Evolutionary conservation across 1,140 invertebrate species (phyloP), one percentile per base, ranked within the genome.

Genomic region (Asobara japonica): DNA sequence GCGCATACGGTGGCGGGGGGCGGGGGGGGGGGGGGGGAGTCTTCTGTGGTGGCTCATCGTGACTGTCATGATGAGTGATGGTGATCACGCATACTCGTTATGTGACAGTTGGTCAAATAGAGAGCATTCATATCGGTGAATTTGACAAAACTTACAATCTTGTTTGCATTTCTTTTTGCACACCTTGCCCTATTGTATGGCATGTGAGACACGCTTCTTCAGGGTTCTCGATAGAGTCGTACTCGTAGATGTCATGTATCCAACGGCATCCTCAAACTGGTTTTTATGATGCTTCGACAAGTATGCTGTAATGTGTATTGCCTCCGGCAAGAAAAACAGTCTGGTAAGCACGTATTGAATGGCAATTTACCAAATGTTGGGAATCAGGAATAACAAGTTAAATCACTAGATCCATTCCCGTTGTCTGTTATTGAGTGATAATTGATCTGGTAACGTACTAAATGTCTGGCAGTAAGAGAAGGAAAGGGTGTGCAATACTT

Each of bases 251-350:
- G 51, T 56, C 51, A 56, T 22, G 51, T 27, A 56, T 10, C 25
- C 3, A 56, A 56, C 51, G 51, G 51, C 22, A 25, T 56, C 51
- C 25, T 56, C 13, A 27, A 27, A 56, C 51, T 25, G 51, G 51
- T 56, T 56, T 56, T 56, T 56, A 56, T 56, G 22, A 13, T 22
- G 51, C 22, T 56, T 56, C 51, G 51, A 56, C 51, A 56, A 56
- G 51, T 56, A 56, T 27, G 20, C 51, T 56, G 25, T 56, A 56
- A 56, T 25, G 51, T 25, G 51, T 27, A 25, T 56, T 56, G 10
- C 22, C 51, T 56, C 3, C 18, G 20, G 51, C 0, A 25, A 13
- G 51, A 56, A 56, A 56, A 56, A 56, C 51, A 56, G 20, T n/a
- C 51, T 56, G 2, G 20, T 56, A 22, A 56, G 7, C 51, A 56